Percentiles rank a stretch among this genome's conserved stretches.
Evolutionary conservation across 1,140 invertebrate genomes (phyloP).

Genomic region (Halictus rubicundus): DNA sequence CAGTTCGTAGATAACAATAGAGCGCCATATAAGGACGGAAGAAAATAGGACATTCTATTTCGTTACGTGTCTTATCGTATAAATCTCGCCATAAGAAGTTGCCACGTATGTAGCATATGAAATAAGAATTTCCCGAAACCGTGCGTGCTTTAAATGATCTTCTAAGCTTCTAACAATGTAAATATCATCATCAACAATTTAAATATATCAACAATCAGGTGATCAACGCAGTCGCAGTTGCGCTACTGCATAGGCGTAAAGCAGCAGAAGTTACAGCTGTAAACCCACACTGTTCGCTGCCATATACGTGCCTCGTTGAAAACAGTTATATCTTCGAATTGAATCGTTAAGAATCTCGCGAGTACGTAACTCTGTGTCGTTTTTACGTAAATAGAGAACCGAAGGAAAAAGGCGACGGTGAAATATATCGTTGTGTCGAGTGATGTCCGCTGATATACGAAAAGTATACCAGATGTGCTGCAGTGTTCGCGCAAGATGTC

Average conservation of each 20-base stretch:
- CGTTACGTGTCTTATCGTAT: no score
- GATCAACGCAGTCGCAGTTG: conserved; percentile 36
- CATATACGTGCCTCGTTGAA: neutral
- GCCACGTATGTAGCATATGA: no score
- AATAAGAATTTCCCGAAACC: neutral
- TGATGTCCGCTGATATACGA: conserved; percentile 21
- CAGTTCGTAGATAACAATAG: no score
- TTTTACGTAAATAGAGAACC: neutral
- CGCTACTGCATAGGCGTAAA: conserved; percentile 26
- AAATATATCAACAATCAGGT: conserved; percentile 35
- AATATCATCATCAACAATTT: no score
- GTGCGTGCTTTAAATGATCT: neutral
- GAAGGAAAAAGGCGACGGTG: neutral
- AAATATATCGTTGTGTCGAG: neutral
- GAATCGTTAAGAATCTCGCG: neutral
- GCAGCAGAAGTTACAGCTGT: conserved; percentile 15
- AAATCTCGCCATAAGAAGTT: no score
- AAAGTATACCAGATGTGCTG: conserved; percentile 18
- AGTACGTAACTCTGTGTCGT: neutral
- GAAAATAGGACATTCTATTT: no score
- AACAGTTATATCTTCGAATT: neutral
- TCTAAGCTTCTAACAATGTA: no score
- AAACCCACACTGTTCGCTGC: neutral
- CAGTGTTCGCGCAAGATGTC: conserved; percentile 24
- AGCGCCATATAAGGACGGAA: no score